phyloP scores from a whole-genome alignment of 2,797 vertebrate genomes.

The Scarus forsteni region DNA sequence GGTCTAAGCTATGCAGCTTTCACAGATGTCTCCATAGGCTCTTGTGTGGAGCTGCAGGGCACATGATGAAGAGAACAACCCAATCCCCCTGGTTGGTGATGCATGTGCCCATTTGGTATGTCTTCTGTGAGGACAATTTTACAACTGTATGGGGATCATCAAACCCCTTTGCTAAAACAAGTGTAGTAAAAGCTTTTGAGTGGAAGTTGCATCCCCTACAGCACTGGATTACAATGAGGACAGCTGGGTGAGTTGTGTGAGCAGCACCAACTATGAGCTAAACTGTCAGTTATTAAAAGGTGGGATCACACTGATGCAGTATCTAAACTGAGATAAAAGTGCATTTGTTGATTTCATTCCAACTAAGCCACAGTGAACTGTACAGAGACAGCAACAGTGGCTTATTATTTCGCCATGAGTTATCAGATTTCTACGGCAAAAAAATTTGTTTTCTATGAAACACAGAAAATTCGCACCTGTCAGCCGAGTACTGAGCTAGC shows the following conservation, averaged over 20 bases:
- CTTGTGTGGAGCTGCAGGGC: slow-evolving; percentile 44
- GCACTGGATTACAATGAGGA: slow-evolving; percentile 33
- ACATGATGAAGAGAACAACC: slow-evolving; percentile 47
- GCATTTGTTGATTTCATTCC: too few relatives aligned
- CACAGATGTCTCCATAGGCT: slow-evolving; percentile 67
- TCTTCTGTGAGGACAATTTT: slow-evolving; percentile 15
- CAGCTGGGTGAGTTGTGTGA: slow-evolving; percentile 34
- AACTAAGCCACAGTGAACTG: too few relatives aligned
- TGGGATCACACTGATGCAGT: slow-evolving; percentile 13
- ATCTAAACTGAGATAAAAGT: too few relatives aligned
- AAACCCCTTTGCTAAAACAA: slow-evolving; percentile 54
- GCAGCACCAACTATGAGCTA: neutral
- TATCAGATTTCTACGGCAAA: too few relatives aligned
- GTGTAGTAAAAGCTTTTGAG: slow-evolving; percentile 21
- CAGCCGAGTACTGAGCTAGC: too few relatives aligned
- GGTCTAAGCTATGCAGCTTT: slow-evolving; percentile 50
- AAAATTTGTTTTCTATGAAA: too few relatives aligned
- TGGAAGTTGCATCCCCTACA: slow-evolving; percentile 37
- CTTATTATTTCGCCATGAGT: too few relatives aligned
- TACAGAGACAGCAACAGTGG: too few relatives aligned
- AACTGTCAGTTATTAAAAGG: slow-evolving; percentile 41
- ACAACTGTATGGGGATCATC: slow-evolving; percentile 38
- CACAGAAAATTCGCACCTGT: too few relatives aligned
- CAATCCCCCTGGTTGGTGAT: slow-evolving; percentile 49
- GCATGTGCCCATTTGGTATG: slow-evolving; percentile 1